Conservation (phyloP, 2,797 vertebrate species). For the Thripadectes ignobilis region DNA sequence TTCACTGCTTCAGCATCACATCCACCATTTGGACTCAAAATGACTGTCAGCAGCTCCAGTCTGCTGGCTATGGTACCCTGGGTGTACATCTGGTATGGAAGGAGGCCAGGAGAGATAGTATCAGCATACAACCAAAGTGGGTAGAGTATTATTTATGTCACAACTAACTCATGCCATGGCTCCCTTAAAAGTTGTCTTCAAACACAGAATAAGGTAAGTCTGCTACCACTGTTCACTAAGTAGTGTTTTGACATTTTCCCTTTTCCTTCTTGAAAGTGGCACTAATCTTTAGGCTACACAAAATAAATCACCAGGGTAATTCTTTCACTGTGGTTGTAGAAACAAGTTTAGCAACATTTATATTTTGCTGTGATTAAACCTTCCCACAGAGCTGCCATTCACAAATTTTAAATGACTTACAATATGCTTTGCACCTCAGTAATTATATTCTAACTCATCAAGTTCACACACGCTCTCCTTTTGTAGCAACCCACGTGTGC, state of each 20-base stretch:
- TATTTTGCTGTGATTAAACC: constrained; percentile 9
- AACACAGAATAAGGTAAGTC: background rate
- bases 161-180: background rate
- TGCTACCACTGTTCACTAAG: background rate
- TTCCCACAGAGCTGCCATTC: constrained; percentile 17
- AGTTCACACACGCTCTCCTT: background rate
- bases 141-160: background rate
- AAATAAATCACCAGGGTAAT: background rate
- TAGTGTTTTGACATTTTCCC: background rate
- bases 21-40: background rate
- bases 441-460: constrained; percentile 39
- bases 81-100: background rate
- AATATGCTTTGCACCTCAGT: constrained; percentile 8
- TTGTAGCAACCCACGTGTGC: background rate
- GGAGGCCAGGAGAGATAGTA: background rate
- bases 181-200: background rate
- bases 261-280: background rate
- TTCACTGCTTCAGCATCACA: background rate
- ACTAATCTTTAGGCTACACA: background rate
- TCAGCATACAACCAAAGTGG: background rate
- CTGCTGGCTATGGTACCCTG: background rate
- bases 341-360: constrained; percentile 14
- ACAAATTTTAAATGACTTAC: constrained; percentile 32
- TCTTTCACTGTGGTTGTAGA: background rate
- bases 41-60: background rate